Evolutionary conservation across 53 echinoderm and acorn worm genomes (phyloP), one percentile per base, ranked within the genome.

Genomic region (Holothuria leucospilota): DNA sequence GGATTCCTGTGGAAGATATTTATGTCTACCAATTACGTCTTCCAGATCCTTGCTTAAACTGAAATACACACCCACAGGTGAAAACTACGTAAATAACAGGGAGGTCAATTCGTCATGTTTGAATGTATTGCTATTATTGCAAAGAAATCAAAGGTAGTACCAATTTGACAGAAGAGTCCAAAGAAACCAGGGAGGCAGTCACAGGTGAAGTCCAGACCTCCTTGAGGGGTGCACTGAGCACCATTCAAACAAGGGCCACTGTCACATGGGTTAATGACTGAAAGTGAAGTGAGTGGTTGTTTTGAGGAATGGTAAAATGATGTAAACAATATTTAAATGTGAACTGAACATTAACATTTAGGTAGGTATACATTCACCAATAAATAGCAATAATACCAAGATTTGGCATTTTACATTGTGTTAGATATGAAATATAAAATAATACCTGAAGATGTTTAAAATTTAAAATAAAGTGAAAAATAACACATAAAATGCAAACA

Each of bases 221-320:
- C 69, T 34, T 34, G 69, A 1, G 69, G 69, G 46, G 86, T 63
- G 62, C 91, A 91, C 15, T 65, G 28, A 3, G 86, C 91, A 59
- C 87, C 91, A 87, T 91, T 91, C 23, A 52, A 51, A 46, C 91
- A 91, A n/a, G 91, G 91, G 29, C 51, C 61, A 71, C 73, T 14
- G 10, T 65, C 66, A 80, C 86, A 86, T 30, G 34, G 30, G 63
- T 77, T 74, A 34, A 62, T 52, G 10, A 24, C 58, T 58, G 39
- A 58, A 29, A 49, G 46, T 10, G 28, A 27, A 85, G 29, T 40
- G 14, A 34, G n/a, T 38, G 28, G 2, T 24, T 26, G n/a, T 10
- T 8, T 12, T 20, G 12, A 2, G 0, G 28, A 18, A 64, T 28
- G 28, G 12, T 12, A 24, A 13, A 20, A 64, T 26, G 3, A 14